Evolutionary conservation across 2,797 vertebrate species (phyloP).

Genomic region (Phalloptychus januarius): DNA sequence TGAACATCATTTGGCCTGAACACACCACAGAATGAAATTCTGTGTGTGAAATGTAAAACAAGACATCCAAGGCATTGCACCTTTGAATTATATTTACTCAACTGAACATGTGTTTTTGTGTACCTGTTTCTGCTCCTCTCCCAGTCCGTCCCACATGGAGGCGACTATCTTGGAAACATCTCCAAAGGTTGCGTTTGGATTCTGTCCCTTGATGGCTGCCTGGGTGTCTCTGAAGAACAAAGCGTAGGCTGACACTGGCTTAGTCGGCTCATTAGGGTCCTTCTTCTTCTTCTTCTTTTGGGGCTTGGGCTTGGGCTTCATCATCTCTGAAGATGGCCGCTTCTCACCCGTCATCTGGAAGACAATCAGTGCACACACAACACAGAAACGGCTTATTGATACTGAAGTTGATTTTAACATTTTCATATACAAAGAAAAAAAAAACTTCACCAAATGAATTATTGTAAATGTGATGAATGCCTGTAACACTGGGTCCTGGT

Average conservation of each 20-base stretch:
- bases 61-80: neutral
- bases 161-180: slow-evolving; percentile 98
- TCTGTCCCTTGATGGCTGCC: slow-evolving; percentile 97
- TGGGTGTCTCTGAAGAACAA: slow-evolving; percentile 99
- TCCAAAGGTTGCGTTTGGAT: slow-evolving; percentile 96
- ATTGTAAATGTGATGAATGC: slow-evolving; percentile 29
- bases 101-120: neutral
- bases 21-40: neutral
- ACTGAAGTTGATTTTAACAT: slow-evolving; percentile 18
- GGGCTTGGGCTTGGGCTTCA: slow-evolving; percentile 95
- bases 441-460: slow-evolving; percentile 9
- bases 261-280: slow-evolving; percentile 97
- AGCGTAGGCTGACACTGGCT: slow-evolving; percentile 96
- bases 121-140: slow-evolving; percentile 98
- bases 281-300: slow-evolving; percentile 99
- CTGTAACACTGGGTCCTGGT: slow-evolving; percentile 39
- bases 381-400: slow-evolving; percentile 57
- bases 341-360: slow-evolving; percentile 94
- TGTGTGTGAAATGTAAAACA: neutral
- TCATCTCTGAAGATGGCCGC: slow-evolving; percentile 92
- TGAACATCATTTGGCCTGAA: neutral
- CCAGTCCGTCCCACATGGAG: slow-evolving; percentile 98
- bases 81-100: neutral
- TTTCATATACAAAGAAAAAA: neutral
- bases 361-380: slow-evolving; percentile 51